Evolutionary conservation across 1,140 invertebrate genomes (phyloP), one percentile per base, ranked within the genome.

Genomic region (Brachionus paranguensis): DNA sequence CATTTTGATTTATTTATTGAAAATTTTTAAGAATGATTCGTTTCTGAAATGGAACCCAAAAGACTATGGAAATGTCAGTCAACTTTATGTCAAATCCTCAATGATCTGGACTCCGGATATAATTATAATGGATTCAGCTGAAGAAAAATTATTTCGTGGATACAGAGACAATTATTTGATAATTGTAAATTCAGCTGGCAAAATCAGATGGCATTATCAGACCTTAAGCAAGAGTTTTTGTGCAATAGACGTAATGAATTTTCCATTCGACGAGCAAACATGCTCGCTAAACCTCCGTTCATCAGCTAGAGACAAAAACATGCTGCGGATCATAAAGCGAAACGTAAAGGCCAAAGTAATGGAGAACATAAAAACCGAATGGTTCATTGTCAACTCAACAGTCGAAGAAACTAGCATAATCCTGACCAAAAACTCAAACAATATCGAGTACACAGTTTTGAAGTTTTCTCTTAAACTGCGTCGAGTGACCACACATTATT

Each of bases 61-160:
- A 6, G 8, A 81, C 5, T 81, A 81, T 45, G 78, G 12, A 7
- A 81, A 68, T 20, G 78, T 81, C 1, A 68, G 33, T 29, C 53
- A 81, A 68, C n/a, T 81, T 2, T 81, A 64, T 64, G 78, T 81
- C n/a, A 60, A 37, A 64, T 60, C 78, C 24, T 45, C 33, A 45
- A 60, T 64, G 53, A 81, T 81, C 6, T 83, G 81, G 81, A 83
- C 81, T 45, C 81, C 81, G 10, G 64, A 83, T 55, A 68, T 83
- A 45, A 68, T 83, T 14, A 53, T 83, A 33, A 68, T 83, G 41
- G 60, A 83, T 43, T 83, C 81, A 10, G 81, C 81, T 20, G 81
- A 83, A 17, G 81, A 83, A 72, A 83, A 83, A 72, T 43, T 12
- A 8, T 17, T 45, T 17, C 81, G 81, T 17, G 53, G 53, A 45